Evolutionary conservation across 1,140 invertebrate species (phyloP), one percentile per base, ranked within the genome.

Genomic region (Euwallacea similis): DNA sequence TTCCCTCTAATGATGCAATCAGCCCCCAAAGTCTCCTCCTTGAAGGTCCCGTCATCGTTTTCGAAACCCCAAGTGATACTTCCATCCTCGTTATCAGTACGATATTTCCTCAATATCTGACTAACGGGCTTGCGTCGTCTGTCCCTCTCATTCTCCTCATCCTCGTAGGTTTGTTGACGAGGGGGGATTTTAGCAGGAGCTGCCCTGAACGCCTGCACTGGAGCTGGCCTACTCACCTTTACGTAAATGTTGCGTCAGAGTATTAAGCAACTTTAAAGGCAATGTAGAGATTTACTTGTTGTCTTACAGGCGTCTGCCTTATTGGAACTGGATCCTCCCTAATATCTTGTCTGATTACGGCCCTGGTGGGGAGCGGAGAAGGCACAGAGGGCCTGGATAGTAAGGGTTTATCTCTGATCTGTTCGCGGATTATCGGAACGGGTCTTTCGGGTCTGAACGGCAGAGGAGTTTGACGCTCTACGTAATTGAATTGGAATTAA

Each of bases 11-110:
- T 93, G 50, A 93, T 85, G 79, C 92, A 93, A 77, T 93, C 91
- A 11, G 87, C 84, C 62, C 92, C 92, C 74, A 93, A 91, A 7
- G 88, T 87, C 81, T 94, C 92, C 78, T 94, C 92, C 78, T 94
- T 94, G 79, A 89, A 92, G 0, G 86, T 86, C 10, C 90, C 90
- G 76, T 91, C 90, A 68, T 93, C 91, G 78, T 93, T 93, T 83
- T 93, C 91, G 77, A 90, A 93, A 59, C 92, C 92, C 92, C 92
- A 94, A 0, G 90, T 91, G 66, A 93, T 93, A 72, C 89, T 92
- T 7, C 92, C 92, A 74, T 93, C 92, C 47, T 87, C 84, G 76
- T 93, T 92, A 76, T 93, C 91, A 62, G 92, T 90, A 55, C 90
- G 87, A 82, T 89, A 94, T 84, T 89, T 89, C 46, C 87, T 83